Base-by-base conservation (phyloP, 2,888 invertebrate genomes). In the Ormyrus thymus region DNA sequence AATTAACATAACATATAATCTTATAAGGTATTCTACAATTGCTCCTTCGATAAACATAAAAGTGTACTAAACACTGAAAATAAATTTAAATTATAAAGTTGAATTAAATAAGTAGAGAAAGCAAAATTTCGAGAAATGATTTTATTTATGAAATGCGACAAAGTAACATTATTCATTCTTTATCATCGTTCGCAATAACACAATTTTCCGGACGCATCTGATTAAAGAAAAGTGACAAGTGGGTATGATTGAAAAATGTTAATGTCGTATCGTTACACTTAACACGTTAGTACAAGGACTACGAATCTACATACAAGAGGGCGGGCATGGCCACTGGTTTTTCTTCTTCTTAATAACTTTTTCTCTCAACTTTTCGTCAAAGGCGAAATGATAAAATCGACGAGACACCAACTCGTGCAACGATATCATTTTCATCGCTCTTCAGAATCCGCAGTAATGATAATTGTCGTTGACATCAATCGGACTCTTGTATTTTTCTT, bases 221-320 rank as follows among this genome's bases (percentile, higher is more conserved):
- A 73, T n/a, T 7, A 50, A 59, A 51, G 50, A 66, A 10, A 51
- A 72, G 9, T 10, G 55, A 13, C 6, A 10, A 13, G 6, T 29
- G 61, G 29, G 50, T 68, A 65, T 55, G 62, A 65, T 76, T 64
- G 62, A n/a, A 71, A 81, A 78, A 76, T 78, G 76, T 71, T 72
- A 81, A 70, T 77, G 76, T 82, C 79, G 76, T 83, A 84, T 79
- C 81, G 61, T 81, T 83, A 83, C 83, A 85, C 82, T 82, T 83
- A 83, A 84, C 84, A 84, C 81, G 80, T 82, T 84, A 73, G 78
- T 84, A 82, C 81, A 82, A 82, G 80, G 75, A 78, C 79, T 83
- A 84, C 66, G 62, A 81, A 64, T 81, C 81, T 82, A 82, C 79
- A 80, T 75, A 69, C 69, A 56, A 77, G 55, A 81, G 81, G 78